These are phyloP conservation scores for Scaptomyza hsui DNA, from an alignment of 1,140 invertebrate species.

Conservation along the genomic window DNA sequence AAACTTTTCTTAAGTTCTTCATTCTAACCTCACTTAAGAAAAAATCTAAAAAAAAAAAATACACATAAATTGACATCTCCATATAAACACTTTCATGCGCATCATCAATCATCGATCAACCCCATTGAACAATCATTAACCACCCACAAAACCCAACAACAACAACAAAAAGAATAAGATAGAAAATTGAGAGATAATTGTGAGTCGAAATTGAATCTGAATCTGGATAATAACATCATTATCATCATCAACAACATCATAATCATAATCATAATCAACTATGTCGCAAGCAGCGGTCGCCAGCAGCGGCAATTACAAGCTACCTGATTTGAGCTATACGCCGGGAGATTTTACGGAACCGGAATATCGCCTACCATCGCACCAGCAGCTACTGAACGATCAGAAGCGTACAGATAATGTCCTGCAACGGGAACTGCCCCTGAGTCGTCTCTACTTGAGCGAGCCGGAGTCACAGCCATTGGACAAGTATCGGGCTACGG, in stretches of 20 bases:
- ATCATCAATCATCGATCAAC: constrained; percentile 11
- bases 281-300: constrained; percentile 65
- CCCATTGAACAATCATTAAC: neutral
- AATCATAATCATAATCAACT: constrained; percentile 16
- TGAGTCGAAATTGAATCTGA: neutral
- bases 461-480: constrained; percentile 34
- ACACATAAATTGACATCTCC: neutral
- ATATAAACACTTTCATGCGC: neutral
- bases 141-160: neutral
- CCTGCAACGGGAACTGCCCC: constrained; percentile 31
- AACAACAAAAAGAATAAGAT: neutral
- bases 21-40: no score
- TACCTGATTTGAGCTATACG: constrained; percentile 84
- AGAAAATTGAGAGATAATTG: neutral
- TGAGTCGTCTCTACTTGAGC: constrained; percentile 51
- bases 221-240: constrained; percentile 6
- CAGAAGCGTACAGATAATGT: constrained; percentile 43
- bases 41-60: neutral
- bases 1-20: no score
- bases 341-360: constrained; percentile 86
- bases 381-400: constrained; percentile 84
- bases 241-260: neutral
- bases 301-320: constrained; percentile 26
- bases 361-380: constrained; percentile 85
- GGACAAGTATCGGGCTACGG: constrained; percentile 32